These are phyloP conservation scores for Heliornis fulica DNA, from an alignment of 2,113 vertebrate genomes.

Conservation along the genomic window DNA sequence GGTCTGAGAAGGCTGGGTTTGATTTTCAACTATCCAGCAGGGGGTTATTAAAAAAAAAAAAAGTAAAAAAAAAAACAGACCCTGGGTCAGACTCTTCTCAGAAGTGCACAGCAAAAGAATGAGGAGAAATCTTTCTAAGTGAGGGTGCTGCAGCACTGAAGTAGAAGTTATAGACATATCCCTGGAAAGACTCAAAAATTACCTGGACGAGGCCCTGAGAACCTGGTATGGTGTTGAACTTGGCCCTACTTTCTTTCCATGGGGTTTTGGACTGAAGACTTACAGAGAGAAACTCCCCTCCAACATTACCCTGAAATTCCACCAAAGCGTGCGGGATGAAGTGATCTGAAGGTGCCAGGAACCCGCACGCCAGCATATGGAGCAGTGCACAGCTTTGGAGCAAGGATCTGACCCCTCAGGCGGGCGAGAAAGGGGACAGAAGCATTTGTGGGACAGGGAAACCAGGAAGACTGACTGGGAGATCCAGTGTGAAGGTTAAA, in stretches of 20 bases:
- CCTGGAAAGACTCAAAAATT: background rate
- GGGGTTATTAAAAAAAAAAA: background rate
- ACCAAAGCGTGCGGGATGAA: accelerated
- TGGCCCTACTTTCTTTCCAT: background rate
- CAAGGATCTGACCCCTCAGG: background rate
- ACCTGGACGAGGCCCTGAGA: background rate
- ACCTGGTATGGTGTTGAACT: background rate
- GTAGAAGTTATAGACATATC: background rate
- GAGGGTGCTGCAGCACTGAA: background rate
- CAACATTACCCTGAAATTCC: background rate
- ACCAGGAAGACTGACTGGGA: background rate
- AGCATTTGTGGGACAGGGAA: background rate
- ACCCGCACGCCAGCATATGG: background rate
- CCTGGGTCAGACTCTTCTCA: background rate
- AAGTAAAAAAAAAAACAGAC: background rate
- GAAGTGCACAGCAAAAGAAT: background rate
- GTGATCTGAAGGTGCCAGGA: background rate
- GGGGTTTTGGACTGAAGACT: background rate
- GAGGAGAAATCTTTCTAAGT: background rate
- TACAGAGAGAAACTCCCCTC: background rate
- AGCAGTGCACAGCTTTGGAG: background rate
- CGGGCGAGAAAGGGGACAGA: background rate
- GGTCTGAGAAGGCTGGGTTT: background rate
- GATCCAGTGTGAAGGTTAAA: background rate
- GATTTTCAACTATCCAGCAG: background rate